Base-by-base conservation (phyloP, 1,140 invertebrate species). In the Procambarus virginalis region DNA sequence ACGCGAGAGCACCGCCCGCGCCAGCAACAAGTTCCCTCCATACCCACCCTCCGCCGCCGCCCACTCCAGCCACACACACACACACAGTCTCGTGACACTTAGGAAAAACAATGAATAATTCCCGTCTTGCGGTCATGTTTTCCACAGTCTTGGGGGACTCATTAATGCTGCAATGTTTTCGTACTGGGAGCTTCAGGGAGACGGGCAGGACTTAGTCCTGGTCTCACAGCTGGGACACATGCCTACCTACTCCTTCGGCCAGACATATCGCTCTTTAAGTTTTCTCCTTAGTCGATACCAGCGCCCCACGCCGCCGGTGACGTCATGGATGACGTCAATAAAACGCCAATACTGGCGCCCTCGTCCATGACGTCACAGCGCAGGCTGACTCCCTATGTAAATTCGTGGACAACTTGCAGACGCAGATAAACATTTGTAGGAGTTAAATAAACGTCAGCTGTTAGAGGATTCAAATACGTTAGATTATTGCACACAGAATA, bases 211-310 rank as follows among this genome's bases (percentile, higher is more conserved):
- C n/a, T 73, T 34, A 34, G 68, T 73, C 14, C 22, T 3, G 68
- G 20, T n/a, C 76, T 20, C 76, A 78, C 76, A 78, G 46, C 46
- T 73, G 68, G 22, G 20, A 20, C n/a, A 20, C n/a, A 34, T 73
- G 68, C 68, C 68, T 12, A 68, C 64, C 64, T 34, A 34, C 34
- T n/a, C 68, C 22, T 73, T 34, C 68, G n/a, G 34, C 22, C 79
- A 68, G 86, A 45, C 55, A 83, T 58, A 68, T 89, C 81, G 73
- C 88, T 64, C 88, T 89, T 89, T 89, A 89, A 89, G 55, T 75
- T 70, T 76, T 64, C 80, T 89, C 88, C 88, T 82, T 84, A 89
- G 88, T 89, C 88, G 88, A 89, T 89, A 89, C 88, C 64, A 78
- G 81, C 73, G 88, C 49, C 75, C 84, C 81, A 78, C 60, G 80